Evolutionary conservation across 2,888 invertebrate species (phyloP).

Genomic region (Encarsia formosa): DNA sequence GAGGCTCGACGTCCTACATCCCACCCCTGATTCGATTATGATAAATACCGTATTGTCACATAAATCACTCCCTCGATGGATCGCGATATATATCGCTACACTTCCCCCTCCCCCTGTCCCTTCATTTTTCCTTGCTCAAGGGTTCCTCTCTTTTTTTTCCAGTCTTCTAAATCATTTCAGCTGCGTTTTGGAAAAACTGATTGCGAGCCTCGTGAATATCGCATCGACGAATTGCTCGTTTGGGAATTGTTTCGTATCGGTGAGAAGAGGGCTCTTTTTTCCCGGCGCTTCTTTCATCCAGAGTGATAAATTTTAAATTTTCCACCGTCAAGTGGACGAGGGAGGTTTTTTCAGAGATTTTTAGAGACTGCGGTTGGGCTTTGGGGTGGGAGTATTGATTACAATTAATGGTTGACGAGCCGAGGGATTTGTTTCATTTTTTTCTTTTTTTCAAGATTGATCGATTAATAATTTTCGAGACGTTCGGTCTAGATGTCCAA

Average conservation of each 20-base stretch:
- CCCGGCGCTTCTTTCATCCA: neutral
- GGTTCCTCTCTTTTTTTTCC: slow-evolving; percentile 3
- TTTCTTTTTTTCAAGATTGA: neutral
- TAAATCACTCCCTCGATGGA: slow-evolving; percentile 27
- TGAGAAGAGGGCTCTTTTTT: neutral
- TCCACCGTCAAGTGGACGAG: too few relatives aligned
- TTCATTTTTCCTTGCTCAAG: neutral
- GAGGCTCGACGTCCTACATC: slow-evolving; percentile 26
- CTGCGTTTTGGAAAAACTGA: slow-evolving; percentile 19
- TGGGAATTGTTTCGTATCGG: slow-evolving; percentile 15
- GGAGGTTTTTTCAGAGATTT: neutral
- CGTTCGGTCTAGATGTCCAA: too few relatives aligned
- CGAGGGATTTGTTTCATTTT: neutral
- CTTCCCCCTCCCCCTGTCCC: neutral
- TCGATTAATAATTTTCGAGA: too few relatives aligned
- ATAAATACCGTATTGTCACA: slow-evolving; percentile 30
- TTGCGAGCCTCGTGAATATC: slow-evolving; percentile 1
- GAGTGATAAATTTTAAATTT: slow-evolving; percentile 20
- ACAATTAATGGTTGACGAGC: slow-evolving; percentile 2
- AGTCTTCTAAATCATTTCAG: slow-evolving; percentile 22
- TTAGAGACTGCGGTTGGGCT: slow-evolving; percentile 1
- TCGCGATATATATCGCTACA: slow-evolving; percentile 15
- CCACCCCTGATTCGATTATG: slow-evolving; percentile 30
- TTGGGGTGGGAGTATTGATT: neutral
- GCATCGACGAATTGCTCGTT: slow-evolving; percentile 24